Conservation (phyloP, 1,140 invertebrate species). For the Drosophila sechellia region DNA sequence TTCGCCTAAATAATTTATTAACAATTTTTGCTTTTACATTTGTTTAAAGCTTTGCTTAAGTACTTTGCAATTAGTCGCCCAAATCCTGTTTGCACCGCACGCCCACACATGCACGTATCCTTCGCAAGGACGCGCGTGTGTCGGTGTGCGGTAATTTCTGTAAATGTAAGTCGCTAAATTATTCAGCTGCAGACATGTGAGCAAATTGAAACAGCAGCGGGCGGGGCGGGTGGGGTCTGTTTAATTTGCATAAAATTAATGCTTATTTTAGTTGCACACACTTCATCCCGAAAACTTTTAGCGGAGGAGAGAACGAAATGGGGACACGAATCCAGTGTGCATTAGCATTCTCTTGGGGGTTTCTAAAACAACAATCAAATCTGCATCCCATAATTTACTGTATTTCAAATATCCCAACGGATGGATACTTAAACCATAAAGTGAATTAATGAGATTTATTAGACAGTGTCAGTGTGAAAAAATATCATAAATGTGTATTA, state of each 20-base stretch:
- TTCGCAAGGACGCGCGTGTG: constrained; percentile 15
- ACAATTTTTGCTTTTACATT: constrained; percentile 77
- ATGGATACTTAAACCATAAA: background rate
- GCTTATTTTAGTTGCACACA: constrained; percentile 66
- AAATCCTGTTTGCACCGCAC: constrained; percentile 76
- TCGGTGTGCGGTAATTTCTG: constrained; percentile 73
- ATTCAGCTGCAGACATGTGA: constrained; percentile 75
- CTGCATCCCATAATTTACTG: background rate
- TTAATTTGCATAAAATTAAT: constrained; percentile 79
- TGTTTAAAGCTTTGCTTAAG: constrained; percentile 82
- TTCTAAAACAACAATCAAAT: constrained; percentile 6
- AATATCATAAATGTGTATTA: too few relatives aligned
- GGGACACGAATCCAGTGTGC: background rate
- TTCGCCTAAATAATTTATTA: constrained; percentile 78
- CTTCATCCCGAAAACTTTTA: constrained; percentile 11
- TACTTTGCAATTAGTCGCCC: constrained; percentile 83
- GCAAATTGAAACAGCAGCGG: constrained; percentile 47
- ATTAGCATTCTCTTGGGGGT: constrained; percentile 1
- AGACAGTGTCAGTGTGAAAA: background rate
- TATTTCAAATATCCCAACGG: too few relatives aligned
- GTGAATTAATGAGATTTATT: background rate
- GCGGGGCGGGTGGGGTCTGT: constrained; percentile 5
- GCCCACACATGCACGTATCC: constrained; percentile 9
- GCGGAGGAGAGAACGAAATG: background rate
- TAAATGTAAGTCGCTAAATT: constrained; percentile 80